Percentiles rank a stretch among this genome's conserved stretches.
These are phyloP conservation scores for Trissoscelio sp. DNA, from an alignment of 2,888 invertebrate genomes.

Conservation along the genomic window DNA sequence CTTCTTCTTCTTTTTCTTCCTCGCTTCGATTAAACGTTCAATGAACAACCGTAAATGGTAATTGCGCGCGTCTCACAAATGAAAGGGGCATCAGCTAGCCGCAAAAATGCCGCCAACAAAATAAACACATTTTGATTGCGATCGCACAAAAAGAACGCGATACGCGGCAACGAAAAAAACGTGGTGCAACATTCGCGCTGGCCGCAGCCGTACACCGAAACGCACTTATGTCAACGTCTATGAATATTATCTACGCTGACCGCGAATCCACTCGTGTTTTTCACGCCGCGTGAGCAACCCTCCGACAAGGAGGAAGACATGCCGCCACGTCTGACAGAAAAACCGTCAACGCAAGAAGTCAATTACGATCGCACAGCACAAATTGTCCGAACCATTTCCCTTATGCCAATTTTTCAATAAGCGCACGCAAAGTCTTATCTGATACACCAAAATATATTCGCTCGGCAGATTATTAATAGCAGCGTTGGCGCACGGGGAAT, in stretches of 20 bases:
- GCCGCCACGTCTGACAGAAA: slow-evolving; percentile 20
- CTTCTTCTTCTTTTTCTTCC: slow-evolving; percentile 28
- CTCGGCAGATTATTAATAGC: slow-evolving; percentile 65
- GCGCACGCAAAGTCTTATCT: too few relatives aligned
- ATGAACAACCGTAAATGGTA: slow-evolving; percentile 46
- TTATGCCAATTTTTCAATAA: slow-evolving; percentile 18
- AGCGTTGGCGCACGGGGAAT: slow-evolving; percentile 62
- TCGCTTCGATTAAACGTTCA: slow-evolving; percentile 52
- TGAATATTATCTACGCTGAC: slow-evolving; percentile 42
- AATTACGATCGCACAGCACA: slow-evolving; percentile 48
- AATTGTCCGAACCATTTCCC: slow-evolving; percentile 31
- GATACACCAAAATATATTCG: slow-evolving; percentile 20
- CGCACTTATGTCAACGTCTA: slow-evolving; percentile 33
- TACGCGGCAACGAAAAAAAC: too few relatives aligned
- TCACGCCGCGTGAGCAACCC: slow-evolving; percentile 51
- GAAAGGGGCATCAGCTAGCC: neutral
- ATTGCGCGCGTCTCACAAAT: slow-evolving; percentile 19
- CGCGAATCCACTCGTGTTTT: slow-evolving; percentile 51
- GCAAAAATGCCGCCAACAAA: neutral
- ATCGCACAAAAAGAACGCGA: neutral
- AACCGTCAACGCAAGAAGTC: slow-evolving; percentile 36
- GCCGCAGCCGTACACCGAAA: slow-evolving; percentile 12
- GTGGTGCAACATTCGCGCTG: too few relatives aligned
- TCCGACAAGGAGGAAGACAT: slow-evolving; percentile 8
- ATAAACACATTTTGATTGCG: slow-evolving; percentile 17